Evolutionary conservation across 2,113 vertebrate species (phyloP), one percentile per base, ranked within the genome.

Genomic region (Myotis davidii): DNA sequence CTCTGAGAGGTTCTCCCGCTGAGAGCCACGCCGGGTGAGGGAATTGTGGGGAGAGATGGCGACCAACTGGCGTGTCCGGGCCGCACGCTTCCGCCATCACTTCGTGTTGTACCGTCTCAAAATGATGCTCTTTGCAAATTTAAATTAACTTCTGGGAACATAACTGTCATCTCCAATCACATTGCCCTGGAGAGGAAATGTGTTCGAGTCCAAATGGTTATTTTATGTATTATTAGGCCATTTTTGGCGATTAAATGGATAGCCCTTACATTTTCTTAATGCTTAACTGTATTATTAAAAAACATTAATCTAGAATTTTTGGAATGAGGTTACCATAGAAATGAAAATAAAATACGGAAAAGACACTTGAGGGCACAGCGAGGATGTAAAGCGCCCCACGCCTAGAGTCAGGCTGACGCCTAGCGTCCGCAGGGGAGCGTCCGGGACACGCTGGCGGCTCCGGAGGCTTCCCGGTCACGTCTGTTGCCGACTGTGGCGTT

Each of bases 251-350:
- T 79, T 85, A 76, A 61, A 48, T 54, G 90, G 77, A 90, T 77
- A 59, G 85, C 77, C 91, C n/a, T 84, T 88, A 54, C 23, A 17
- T 79, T 85, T 79, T 50, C 85, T 84, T 59, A 82, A 76, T 85
- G 86, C 61, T 56, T 67, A 52, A 21, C 86, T 92, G 34, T 94
- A 4, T 96, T 93, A 95, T 95, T 96, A 94, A 97, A 94, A 78
- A 79, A n/a, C 74, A 94, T 89, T 82, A 78, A 95, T 93, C 79
- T 91, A 69, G 95, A 84, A 37, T 56, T 89, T 96, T 73, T 32
- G 73, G 56, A 76, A 59, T n/a, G 65, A 72, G 59, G 65, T 93
- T 94, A 12, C 34, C 54, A 52, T 25, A 52, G 78, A 91, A 85
- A 88, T 85, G 72, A 85, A 88, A 86, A 70, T 79, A 72, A 85